Percentiles rank a stretch among this genome's conserved stretches.
These are phyloP conservation scores for Microvelia longipes DNA, from an alignment of 1,140 invertebrate genomes.

Conservation along the genomic window DNA sequence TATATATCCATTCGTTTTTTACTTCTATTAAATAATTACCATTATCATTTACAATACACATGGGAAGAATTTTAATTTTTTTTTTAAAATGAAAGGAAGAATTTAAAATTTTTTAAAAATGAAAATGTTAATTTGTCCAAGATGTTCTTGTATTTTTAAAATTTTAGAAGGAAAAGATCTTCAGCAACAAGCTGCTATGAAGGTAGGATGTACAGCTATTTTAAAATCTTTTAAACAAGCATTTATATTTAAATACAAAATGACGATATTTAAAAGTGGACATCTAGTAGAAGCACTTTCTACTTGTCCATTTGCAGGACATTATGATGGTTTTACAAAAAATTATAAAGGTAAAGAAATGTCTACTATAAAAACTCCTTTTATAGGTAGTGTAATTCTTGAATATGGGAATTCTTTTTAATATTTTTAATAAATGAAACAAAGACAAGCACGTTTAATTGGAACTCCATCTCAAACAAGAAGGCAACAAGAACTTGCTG, in stretches of 20 bases:
- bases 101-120: not conserved
- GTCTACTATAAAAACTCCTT: not conserved
- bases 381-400: not conserved
- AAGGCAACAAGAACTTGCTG: not conserved
- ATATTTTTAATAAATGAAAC: not conserved
- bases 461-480: not conserved
- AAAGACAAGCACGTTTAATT: not conserved
- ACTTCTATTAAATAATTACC: not conserved
- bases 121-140: not conserved
- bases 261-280: not conserved
- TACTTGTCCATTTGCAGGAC: not conserved
- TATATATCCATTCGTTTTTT: not conserved
- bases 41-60: not conserved
- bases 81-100: not conserved
- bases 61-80: not conserved
- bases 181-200: not conserved
- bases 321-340: not conserved
- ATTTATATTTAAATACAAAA: not conserved
- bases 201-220: not conserved
- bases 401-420: not conserved
- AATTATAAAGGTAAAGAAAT: not conserved
- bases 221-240: not conserved
- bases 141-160: not conserved
- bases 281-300: not conserved
- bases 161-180: not conserved